Evolutionary conservation across 2,113 vertebrate genomes (phyloP), one percentile per base, ranked within the genome.

Genomic region (Vulpes lagopus): DNA sequence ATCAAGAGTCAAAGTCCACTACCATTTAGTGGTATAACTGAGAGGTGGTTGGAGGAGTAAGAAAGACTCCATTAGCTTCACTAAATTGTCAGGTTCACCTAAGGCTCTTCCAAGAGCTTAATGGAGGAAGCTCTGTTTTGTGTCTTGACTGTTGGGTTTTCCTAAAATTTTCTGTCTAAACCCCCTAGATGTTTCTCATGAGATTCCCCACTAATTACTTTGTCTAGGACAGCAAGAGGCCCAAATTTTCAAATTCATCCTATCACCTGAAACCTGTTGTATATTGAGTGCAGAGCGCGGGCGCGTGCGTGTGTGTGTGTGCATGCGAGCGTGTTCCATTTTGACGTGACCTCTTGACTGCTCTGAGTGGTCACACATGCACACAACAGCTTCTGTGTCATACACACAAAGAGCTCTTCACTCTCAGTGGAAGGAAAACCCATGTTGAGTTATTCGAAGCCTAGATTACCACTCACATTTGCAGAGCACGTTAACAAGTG

Each of bases 11-110:
- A 32, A 23, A 8, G 16, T 27, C 12, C 17, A 16, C 20, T 12
- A n/a, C 10, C 23, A 2, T 8, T 32, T 16, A 22, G 20, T 2
- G 23, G 1, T 5, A 5, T 20, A 65, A 4, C 5, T 35, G 59
- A 16, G 22, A 14, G 51, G 22, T 25, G 12, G 20, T 25, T 5
- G 30, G 35, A 49, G 1, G 35, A 9, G 32, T 8, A 38, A 22
- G 11, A 4, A 65, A 60, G 30, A 20, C 5, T 38, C 35, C 9
- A 3, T 23, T 51, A 10, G 38, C 89, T 6, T 71, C 81, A 17
- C 81, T 15, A 17, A 11, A 17, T 19, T 25, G 32, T 19, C 17
- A 15, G 80, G 25, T 55, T n/a, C 51, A 49, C 67, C 67, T 73
- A 14, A n/a, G 30, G 51, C 9, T 10, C 43, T 2, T 43, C n/a